Evolutionary conservation across 2,797 vertebrate genomes (phyloP).

Genomic region (Periophthalmus magnuspinnatus): DNA sequence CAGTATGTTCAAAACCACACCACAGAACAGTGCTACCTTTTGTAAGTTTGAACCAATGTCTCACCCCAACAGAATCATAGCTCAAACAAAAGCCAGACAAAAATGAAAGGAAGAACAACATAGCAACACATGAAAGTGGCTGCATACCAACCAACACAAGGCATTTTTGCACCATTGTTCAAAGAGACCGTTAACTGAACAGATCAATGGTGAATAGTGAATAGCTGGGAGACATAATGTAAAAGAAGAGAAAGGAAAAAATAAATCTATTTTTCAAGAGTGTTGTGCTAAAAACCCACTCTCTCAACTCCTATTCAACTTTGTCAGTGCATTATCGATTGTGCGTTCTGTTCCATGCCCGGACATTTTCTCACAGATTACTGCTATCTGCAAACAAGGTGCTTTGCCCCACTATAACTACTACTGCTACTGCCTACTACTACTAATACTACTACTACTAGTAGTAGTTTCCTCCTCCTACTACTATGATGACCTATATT

Average conservation of each 20-base stretch:
- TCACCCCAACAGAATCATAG: too few species aligned
- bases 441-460: background rate
- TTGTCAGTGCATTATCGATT: slow-evolving; percentile 58
- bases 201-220: background rate
- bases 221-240: background rate
- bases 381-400: slow-evolving; percentile 46
- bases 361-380: slow-evolving; percentile 61
- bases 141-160: background rate
- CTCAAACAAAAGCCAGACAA: too few species aligned
- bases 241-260: background rate
- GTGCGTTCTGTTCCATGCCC: slow-evolving; percentile 45
- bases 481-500: background rate
- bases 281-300: slow-evolving; percentile 42
- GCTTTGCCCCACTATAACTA: background rate
- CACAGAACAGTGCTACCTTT: too few species aligned
- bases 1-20: too few species aligned
- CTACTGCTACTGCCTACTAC: background rate
- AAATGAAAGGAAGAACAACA: slow-evolving; percentile 16
- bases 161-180: background rate
- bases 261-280: slow-evolving; percentile 23
- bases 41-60: too few species aligned
- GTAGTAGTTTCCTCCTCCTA: background rate
- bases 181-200: background rate
- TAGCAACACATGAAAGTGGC: background rate
- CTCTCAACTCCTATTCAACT: slow-evolving; percentile 55